These are phyloP conservation scores for Hypsopygia costalis DNA, from an alignment of 2,888 invertebrate species.

Conservation along the genomic window DNA sequence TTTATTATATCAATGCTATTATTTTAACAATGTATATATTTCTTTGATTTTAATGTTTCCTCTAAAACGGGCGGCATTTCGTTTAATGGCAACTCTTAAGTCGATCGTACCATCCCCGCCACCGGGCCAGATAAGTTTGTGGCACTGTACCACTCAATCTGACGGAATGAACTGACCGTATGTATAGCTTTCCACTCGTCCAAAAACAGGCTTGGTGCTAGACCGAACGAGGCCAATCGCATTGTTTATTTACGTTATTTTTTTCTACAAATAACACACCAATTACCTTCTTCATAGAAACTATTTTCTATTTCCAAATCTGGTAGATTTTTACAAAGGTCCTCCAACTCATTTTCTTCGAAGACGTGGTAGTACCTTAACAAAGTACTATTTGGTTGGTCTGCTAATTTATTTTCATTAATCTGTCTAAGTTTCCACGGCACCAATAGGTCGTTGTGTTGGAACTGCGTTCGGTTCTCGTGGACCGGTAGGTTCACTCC, in stretches of 20 bases:
- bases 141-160: too few relatives aligned
- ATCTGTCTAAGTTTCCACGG: constrained; percentile 91
- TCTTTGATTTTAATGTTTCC: too few relatives aligned
- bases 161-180: too few relatives aligned
- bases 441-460: constrained; percentile 94
- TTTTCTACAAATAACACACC: constrained; percentile 92
- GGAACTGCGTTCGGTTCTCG: constrained; percentile 94
- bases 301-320: constrained; percentile 80
- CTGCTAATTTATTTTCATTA: constrained; percentile 44
- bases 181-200: too few relatives aligned
- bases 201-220: too few relatives aligned
- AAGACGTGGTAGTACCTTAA: constrained; percentile 97
- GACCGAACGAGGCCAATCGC: too few relatives aligned
- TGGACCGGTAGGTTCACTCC: constrained; percentile 87
- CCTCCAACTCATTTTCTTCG: constrained; percentile 88
- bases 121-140: too few relatives aligned
- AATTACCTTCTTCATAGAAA: constrained; percentile 98
- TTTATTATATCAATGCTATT: too few relatives aligned
- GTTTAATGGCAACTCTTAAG: too few relatives aligned
- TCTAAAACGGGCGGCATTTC: too few relatives aligned
- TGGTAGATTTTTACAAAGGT: constrained; percentile 79
- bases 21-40: too few relatives aligned
- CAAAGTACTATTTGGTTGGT: constrained; percentile 75
- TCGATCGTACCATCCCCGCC: too few relatives aligned
- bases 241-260: constrained; percentile 25